Evolutionary conservation across 2,113 vertebrate species (phyloP).

Genomic region (Cercocebus atys): DNA sequence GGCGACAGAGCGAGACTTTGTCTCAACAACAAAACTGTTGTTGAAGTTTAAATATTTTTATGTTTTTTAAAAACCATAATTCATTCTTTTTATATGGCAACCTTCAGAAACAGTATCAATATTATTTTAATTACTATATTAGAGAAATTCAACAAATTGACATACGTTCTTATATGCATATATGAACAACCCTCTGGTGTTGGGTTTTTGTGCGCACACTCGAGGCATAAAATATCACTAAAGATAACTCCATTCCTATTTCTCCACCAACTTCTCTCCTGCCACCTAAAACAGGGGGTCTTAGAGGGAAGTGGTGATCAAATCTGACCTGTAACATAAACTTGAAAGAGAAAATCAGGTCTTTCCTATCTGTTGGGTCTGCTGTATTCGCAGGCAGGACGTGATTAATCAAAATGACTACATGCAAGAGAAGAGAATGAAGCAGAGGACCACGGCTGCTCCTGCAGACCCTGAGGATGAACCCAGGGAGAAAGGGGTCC

Average conservation of each 20-base stretch:
- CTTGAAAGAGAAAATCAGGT: constrained; percentile 37
- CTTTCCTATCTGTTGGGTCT: not conserved
- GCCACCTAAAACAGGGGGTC: not conserved
- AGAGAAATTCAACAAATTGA: not conserved
- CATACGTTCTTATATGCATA: not conserved
- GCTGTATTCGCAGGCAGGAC: not conserved
- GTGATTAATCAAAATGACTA: not conserved
- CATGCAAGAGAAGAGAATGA: not conserved
- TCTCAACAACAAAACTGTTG: not conserved
- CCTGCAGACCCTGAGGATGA: not conserved
- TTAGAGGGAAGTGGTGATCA: not conserved
- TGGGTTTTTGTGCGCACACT: not conserved
- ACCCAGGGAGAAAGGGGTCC: not conserved
- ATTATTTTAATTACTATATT: not conserved
- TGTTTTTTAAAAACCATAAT: not conserved
- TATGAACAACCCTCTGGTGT: not conserved
- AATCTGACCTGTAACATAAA: not conserved
- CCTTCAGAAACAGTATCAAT: not conserved
- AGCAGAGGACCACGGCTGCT: not conserved
- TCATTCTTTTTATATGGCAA: not conserved
- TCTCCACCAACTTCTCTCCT: not conserved
- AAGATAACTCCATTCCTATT: not conserved
- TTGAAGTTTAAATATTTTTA: not conserved
- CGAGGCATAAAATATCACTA: not conserved
- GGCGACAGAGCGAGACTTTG: too few species aligned